These are phyloP conservation scores for Carassius carassius DNA, from an alignment of 2,113 vertebrate species.

Conservation along the genomic window DNA sequence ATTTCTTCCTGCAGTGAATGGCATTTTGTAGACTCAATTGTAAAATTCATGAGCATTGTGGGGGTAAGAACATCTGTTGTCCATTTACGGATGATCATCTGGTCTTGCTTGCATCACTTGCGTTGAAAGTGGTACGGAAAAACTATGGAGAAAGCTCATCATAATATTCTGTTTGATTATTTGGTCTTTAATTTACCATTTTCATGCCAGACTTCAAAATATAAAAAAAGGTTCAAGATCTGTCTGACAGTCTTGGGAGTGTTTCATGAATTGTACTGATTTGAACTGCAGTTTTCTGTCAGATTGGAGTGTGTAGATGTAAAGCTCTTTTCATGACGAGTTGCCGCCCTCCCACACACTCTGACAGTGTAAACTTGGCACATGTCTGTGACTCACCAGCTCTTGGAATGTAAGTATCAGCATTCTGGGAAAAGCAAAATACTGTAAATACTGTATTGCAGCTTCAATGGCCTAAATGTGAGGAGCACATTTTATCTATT, in stretches of 20 bases:
- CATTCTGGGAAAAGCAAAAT: slow-evolving; percentile 10
- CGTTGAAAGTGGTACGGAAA: background rate
- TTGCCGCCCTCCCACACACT: background rate
- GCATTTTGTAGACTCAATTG: slow-evolving; percentile 17
- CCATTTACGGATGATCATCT: slow-evolving; percentile 23
- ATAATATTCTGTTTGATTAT: background rate
- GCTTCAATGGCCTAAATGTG: no score
- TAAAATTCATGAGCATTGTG: slow-evolving; percentile 18
- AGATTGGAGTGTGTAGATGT: background rate
- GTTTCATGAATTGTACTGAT: background rate
- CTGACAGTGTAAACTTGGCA: slow-evolving; percentile 17
- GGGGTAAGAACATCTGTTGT: slow-evolving; percentile 11
- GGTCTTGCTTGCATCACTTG: slow-evolving; percentile 11
- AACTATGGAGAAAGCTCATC: background rate
- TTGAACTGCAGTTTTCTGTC: slow-evolving; percentile 2
- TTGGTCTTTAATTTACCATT: background rate
- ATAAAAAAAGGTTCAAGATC: background rate
- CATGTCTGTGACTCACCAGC: slow-evolving; percentile 13
- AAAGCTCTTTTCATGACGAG: background rate
- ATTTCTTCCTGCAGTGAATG: background rate
- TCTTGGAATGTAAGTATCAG: slow-evolving; percentile 22
- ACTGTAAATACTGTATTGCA: background rate
- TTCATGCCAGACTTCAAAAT: background rate
- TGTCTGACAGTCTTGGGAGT: background rate
- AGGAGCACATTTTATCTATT: background rate